Conservation (phyloP, 2,888 invertebrate species). For the Drosophila mimica region DNA sequence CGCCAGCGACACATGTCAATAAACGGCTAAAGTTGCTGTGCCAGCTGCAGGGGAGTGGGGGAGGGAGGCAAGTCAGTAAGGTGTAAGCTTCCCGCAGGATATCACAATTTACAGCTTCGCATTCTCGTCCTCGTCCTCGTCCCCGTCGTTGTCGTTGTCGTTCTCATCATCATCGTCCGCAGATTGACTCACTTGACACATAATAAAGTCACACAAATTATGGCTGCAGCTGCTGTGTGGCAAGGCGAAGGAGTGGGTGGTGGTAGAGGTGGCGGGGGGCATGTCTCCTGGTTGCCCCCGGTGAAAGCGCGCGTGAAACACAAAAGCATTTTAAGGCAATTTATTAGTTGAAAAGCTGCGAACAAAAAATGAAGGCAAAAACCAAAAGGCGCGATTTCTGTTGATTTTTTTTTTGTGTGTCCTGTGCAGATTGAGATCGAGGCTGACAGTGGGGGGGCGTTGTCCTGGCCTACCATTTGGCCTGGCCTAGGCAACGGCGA, state of each 20-base stretch:
- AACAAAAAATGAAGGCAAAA: slow-evolving; percentile 30
- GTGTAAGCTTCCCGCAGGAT: slow-evolving; percentile 34
- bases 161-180: slow-evolving; percentile 54
- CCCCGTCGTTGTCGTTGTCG: neutral
- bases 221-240: slow-evolving; percentile 62
- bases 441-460: slow-evolving; percentile 41
- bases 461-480: slow-evolving; percentile 22
- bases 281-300: slow-evolving; percentile 51
- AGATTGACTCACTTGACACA: slow-evolving; percentile 80
- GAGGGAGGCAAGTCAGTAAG: neutral
- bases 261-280: no score
- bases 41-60: slow-evolving; percentile 25
- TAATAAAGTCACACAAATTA: slow-evolving; percentile 80
- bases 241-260: neutral
- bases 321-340: slow-evolving; percentile 77
- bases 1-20: slow-evolving; percentile 73
- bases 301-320: slow-evolving; percentile 75
- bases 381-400: slow-evolving; percentile 50
- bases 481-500: slow-evolving; percentile 22
- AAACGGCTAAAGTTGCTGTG: slow-evolving; percentile 56
- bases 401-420: slow-evolving; percentile 8
- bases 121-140: neutral
- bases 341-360: slow-evolving; percentile 68
- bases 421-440: slow-evolving; percentile 22
- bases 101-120: slow-evolving; percentile 30